A percentile compares a stretch with the other conserved stretches of the same genome.
phyloP scores from a whole-genome alignment of 2,888 invertebrate genomes.

The Sphaerophoria rueppellii region DNA sequence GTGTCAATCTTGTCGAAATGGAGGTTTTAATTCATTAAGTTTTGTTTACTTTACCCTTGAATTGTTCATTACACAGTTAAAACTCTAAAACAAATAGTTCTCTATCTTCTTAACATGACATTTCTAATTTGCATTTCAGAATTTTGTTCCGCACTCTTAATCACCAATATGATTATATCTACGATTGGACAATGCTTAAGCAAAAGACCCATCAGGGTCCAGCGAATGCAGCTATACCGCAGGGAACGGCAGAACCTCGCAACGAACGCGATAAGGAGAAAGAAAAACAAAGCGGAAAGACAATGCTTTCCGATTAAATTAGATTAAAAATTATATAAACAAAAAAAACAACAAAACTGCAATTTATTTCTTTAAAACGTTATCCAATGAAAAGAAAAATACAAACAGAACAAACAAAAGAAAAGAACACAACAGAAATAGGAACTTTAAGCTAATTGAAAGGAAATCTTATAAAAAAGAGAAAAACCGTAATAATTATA shows the following conservation, averaged over 20 bases:
- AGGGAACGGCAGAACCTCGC: conserved; percentile 80
- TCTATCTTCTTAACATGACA: too few relatives aligned
- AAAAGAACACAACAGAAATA: conserved; percentile 50
- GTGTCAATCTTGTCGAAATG: too few relatives aligned
- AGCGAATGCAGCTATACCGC: conserved; percentile 79
- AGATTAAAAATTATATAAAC: conserved; percentile 55
- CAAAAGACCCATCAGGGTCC: conserved; percentile 87
- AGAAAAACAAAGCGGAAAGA: conserved; percentile 80
- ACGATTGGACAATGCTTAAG: conserved; percentile 99
- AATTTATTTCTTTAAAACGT: conserved; percentile 71
- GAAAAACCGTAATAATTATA: conserved; percentile 35
- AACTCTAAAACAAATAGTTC: too few relatives aligned
- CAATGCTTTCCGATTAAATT: conserved; percentile 79
- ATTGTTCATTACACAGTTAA: too few relatives aligned
- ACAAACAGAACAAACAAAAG: conserved; percentile 45
- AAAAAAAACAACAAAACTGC: conserved; percentile 53
- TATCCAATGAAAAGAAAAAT: conserved; percentile 56
- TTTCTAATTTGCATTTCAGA: conserved; percentile 80
- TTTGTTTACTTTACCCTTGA: too few relatives aligned
- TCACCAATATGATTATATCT: conserved; percentile 99
- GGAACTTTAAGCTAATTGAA: conserved; percentile 65
- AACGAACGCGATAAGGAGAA: conserved; percentile 80
- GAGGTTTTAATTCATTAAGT: too few relatives aligned
- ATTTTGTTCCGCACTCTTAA: conserved; percentile 99
- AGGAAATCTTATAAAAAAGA: conserved; percentile 35